Evolutionary conservation across 2,797 vertebrate genomes (phyloP), one percentile per base, ranked within the genome.

Genomic region (Alauda arvensis): DNA sequence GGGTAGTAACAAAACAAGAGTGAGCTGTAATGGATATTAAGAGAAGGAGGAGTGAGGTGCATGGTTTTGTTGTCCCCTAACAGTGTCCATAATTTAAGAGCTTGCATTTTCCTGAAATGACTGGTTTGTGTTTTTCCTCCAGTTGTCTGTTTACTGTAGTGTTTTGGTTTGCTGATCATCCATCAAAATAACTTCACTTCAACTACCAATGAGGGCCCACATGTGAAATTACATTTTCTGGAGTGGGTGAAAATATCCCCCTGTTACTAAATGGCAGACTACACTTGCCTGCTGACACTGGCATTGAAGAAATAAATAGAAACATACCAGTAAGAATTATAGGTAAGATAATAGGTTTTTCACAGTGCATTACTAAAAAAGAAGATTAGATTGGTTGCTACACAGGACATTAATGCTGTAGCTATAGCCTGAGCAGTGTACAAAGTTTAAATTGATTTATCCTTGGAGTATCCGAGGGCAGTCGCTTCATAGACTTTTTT

Each of bases 361-460:
- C 55, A 83, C 56, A 84, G 40, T 29, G 33, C 45, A 67, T 90
- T 92, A 76, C 46, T 67, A 28, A 90, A 75, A 83, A 56, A 45
- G 45, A 57, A 28, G 24, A 77, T n/a, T 71, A 69, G 60, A 60
- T 89, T 78, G 61, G 48, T 42, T 92, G 37, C 46, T 86, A 33
- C 40, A 80, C 31, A 78, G 63, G 40, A 66, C 42, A 52, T 86
- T 81, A 78, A 33, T 89, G 83, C 56, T 89, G 68, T 37, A 69
- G 55, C 55, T 88, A n/a, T 49, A 48, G 6, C 10, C 52, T 65
- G 31, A 65, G 31, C 57, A 90, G 18, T 52, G 59, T 69, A 29
- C 12, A 43, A 85, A 85, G 45, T 63, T 87, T 83, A 69, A 77
- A 94, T 72, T 83, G 13, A 87, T 91, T 85, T 90, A 77, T 81